Evolutionary conservation across 2,113 vertebrate genomes (phyloP), one percentile per base, ranked within the genome.

Genomic region (Calyptomena viridis): DNA sequence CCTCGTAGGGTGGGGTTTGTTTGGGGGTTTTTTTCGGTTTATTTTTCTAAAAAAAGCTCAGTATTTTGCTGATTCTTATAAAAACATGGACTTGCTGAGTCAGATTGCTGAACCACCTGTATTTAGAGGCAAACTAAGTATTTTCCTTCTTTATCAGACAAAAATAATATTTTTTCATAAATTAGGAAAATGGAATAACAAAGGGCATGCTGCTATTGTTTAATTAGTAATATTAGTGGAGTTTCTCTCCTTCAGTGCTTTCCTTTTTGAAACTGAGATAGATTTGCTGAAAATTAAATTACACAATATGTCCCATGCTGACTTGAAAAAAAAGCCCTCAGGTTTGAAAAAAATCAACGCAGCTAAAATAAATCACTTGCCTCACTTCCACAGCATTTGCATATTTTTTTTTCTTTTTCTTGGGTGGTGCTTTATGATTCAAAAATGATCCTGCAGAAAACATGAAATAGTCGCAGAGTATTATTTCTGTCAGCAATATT

Each of bases 311-410:
- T 35, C 79, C 40, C 63, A 35, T 50, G 40, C 14, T 93, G 68
- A 58, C 81, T 33, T 39, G 50, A 37, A 83, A 75, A 66, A 78
- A 74, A 33, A 22, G 30, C 4, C 3, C 5, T 47, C 74, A 75
- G 47, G 59, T 52, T 44, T 88, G 85, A 69, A 93, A 90, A 96
- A 96, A 92, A 76, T 50, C 55, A 47, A 56, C 24, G 52, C 83
- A 96, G 78, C 52, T 80, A 68, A 93, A 95, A 96, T 93, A 93
- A 93, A 89, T 87, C 60, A 72, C 72, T 94, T 86, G 68, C 83
- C 83, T 95, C 68, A 47, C 76, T 95, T 93, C 60, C 84, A 71
- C 73, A 80, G 40, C 37, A 80, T 95, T 75, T 89, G 73, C 71
- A 78, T 84, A 69, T 69, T 18, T 84, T 80, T 84, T 80, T 75